A percentile compares a stretch with the other conserved stretches of the same genome.
Evolutionary conservation across 2,888 invertebrate species (phyloP).

Genomic region (Aphodius granarius): DNA sequence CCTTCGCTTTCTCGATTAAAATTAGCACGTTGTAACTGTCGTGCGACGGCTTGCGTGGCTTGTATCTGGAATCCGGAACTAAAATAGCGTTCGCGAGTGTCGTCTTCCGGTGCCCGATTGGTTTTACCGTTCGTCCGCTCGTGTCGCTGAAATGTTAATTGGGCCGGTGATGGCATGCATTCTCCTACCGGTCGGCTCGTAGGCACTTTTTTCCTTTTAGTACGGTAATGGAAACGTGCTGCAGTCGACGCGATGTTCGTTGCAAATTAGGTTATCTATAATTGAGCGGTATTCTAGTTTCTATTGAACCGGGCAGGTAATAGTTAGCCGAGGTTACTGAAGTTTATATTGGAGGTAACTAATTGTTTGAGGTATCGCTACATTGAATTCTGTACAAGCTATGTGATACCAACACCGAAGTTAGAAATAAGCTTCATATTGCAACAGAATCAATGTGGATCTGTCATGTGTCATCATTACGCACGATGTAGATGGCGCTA

Average conservation of each 20-base stretch:
- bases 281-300: not conserved
- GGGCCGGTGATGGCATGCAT: not conserved
- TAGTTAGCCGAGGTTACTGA: not conserved
- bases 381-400: not conserved
- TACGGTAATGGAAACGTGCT: not conserved
- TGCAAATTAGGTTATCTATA: not conserved
- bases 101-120: not conserved
- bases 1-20: too few relatives aligned
- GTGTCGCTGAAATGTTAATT: not conserved
- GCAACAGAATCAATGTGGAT: too few relatives aligned
- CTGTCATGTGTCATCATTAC: too few relatives aligned
- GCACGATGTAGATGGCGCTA: too few relatives aligned
- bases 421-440: too few relatives aligned
- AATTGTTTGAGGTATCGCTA: not conserved
- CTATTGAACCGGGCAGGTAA: not conserved
- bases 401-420: too few relatives aligned
- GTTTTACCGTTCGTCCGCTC: not conserved
- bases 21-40: not conserved
- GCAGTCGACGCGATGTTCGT: not conserved
- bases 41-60: not conserved
- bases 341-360: not conserved
- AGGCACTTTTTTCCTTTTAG: not conserved
- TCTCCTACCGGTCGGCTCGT: not conserved
- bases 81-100: not conserved
- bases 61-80: not conserved